Percentiles rank a stretch among this genome's conserved stretches.
These are phyloP conservation scores for Porites lutea DNA, from an alignment of 64 coral and sea anemone species.

Conservation along the genomic window DNA sequence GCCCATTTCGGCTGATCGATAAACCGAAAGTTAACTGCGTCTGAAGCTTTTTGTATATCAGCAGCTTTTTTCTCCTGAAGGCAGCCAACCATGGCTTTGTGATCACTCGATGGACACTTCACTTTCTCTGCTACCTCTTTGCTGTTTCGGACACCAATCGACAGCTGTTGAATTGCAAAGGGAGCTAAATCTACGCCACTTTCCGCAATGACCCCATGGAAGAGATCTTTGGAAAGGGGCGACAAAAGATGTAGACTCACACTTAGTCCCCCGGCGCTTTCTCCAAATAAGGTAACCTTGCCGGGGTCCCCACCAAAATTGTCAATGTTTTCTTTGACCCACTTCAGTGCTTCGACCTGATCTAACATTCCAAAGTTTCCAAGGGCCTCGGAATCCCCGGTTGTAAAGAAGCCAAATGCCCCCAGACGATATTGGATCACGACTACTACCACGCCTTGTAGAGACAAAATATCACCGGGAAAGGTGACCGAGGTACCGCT, in stretches of 20 bases:
- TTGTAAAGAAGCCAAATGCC: slow-evolving; percentile 13
- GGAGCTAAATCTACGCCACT: slow-evolving; percentile 32
- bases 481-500: neutral
- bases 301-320: neutral
- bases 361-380: slow-evolving; percentile 54
- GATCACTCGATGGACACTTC: neutral
- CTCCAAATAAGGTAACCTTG: slow-evolving; percentile 36
- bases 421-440: neutral
- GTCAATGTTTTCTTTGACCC: neutral
- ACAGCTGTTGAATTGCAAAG: neutral
- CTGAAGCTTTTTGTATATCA: neutral
- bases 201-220: slow-evolving; percentile 26
- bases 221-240: slow-evolving; percentile 30
- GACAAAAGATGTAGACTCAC: slow-evolving; percentile 17
- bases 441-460: neutral
- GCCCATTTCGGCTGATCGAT: neutral
- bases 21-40: neutral
- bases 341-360: slow-evolving; percentile 18
- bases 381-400: neutral
- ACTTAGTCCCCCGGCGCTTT: slow-evolving; percentile 15
- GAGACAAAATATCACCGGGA: neutral
- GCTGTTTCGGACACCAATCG: neutral
- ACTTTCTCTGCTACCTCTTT: neutral
- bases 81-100: neutral
- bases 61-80: neutral